Conservation (phyloP, 2,797 vertebrate genomes). For the Chromobotia macracanthus region DNA sequence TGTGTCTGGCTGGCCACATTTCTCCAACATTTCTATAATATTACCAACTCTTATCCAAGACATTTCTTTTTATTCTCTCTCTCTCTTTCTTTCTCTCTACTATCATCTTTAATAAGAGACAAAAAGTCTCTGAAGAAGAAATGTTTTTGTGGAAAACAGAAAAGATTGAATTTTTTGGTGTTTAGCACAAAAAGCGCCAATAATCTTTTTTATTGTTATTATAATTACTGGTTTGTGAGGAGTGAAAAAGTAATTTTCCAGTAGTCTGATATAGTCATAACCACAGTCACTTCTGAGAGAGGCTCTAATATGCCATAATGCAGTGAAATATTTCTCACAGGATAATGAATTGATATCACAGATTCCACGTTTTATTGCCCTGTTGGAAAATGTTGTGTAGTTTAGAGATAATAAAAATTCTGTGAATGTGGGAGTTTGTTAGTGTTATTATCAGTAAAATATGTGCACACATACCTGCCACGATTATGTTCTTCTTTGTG, state of each 20-base stretch:
- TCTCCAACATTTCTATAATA: background rate
- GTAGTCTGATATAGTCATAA: background rate
- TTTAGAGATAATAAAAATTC: conserved; percentile 20
- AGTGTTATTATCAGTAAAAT: background rate
- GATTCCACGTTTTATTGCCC: background rate
- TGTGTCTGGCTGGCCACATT: background rate
- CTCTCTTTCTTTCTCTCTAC: too few species aligned
- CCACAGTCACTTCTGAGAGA: conserved; percentile 8
- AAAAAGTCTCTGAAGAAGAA: background rate
- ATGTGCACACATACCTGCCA: background rate
- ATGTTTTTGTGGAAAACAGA: background rate
- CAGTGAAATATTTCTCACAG: conserved; percentile 2
- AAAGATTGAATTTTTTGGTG: background rate
- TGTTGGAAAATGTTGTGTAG: conserved; percentile 9
- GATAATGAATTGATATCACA: conserved; percentile 6
- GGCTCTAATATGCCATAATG: conserved; percentile 31
- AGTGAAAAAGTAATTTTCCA: conserved; percentile 4
- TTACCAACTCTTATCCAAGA: too few species aligned
- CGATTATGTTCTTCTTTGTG: background rate
- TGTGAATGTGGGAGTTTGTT: conserved; percentile 20
- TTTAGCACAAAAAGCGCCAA: background rate
- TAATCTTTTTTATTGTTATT: background rate
- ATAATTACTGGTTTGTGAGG: background rate
- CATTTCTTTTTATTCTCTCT: too few species aligned
- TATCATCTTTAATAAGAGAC: too few species aligned